Conservation (phyloP, 2,113 vertebrate genomes). For the Chiloscyllium plagiosum region DNA sequence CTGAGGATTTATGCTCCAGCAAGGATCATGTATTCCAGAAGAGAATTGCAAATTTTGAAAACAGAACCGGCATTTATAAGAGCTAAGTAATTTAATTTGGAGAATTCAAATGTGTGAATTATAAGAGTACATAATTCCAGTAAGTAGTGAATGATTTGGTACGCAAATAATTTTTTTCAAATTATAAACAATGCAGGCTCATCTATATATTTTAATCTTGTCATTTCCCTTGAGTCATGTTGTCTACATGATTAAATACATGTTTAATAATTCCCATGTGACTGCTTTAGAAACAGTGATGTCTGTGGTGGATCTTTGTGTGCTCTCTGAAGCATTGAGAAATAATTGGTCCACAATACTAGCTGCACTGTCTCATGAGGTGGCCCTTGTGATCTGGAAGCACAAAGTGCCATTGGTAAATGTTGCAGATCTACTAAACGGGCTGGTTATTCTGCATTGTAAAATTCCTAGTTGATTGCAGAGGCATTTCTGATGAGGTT, state of each 20-base stretch:
- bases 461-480: neutral
- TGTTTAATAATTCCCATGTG: neutral
- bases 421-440: neutral
- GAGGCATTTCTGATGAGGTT: neutral
- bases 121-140: neutral
- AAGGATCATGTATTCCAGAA: neutral
- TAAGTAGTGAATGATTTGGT: neutral
- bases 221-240: neutral
- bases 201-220: neutral
- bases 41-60: neutral
- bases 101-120: neutral
- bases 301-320: neutral
- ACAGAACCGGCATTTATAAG: neutral
- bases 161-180: neutral
- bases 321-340: neutral
- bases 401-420: neutral
- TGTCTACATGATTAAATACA: neutral
- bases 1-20: neutral
- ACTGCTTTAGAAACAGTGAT: neutral
- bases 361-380: neutral
- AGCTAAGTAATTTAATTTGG: neutral
- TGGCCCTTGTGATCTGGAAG: neutral
- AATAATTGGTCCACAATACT: neutral
- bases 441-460: neutral
- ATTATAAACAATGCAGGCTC: neutral